These are phyloP conservation scores for Antheraea yamamai DNA, from an alignment of 2,888 invertebrate genomes.

Conservation along the genomic window DNA sequence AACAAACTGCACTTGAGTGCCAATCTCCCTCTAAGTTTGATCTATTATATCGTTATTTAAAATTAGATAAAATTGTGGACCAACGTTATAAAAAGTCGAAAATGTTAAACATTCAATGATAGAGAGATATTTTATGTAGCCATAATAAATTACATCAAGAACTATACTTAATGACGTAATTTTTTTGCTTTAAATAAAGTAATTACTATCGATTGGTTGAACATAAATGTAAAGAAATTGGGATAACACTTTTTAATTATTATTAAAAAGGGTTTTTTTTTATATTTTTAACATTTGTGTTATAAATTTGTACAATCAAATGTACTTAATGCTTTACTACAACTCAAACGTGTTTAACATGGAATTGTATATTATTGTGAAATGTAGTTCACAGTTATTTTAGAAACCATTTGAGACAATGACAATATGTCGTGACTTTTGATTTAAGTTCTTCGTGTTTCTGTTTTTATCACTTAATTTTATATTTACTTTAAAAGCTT, in stretches of 20 bases:
- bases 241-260: too few relatives aligned
- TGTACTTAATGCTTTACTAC: background rate
- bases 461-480: constrained; percentile 30
- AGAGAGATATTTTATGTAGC: background rate
- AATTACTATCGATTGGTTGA: background rate
- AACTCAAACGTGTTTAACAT: background rate
- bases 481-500: constrained; percentile 15
- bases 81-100: background rate
- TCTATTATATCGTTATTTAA: too few relatives aligned
- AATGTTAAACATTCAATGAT: background rate
- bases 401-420: constrained; percentile 16
- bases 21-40: too few relatives aligned
- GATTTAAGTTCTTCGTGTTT: constrained; percentile 30
- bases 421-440: constrained; percentile 27
- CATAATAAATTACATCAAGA: background rate
- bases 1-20: too few relatives aligned
- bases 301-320: background rate
- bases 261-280: too few relatives aligned
- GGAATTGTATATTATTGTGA: background rate
- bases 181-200: background rate
- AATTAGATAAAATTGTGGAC: too few relatives aligned
- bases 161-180: background rate
- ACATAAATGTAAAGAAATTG: too few relatives aligned
- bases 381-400: constrained; percentile 16
- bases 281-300: background rate